Percentiles rank a stretch among this genome's conserved stretches.
Evolutionary conservation across 2,113 vertebrate species (phyloP).

Genomic region (Amia ocellicauda): DNA sequence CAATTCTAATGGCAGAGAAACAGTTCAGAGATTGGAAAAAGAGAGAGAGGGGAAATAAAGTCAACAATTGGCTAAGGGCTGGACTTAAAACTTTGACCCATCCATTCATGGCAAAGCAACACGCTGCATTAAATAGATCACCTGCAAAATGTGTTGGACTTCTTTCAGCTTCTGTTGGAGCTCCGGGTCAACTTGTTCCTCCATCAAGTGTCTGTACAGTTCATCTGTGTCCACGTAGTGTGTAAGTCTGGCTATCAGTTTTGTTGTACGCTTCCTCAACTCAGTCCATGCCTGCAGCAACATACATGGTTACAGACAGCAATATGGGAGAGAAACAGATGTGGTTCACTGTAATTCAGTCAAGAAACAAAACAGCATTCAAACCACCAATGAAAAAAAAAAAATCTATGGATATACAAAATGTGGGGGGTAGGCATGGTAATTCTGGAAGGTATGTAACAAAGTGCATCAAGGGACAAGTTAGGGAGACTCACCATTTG

Average conservation of each 20-base stretch:
- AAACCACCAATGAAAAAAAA: background rate
- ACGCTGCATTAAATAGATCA: too few species aligned
- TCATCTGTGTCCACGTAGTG: slow-evolving; percentile 63
- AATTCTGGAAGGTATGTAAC: too few species aligned
- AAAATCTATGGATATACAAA: too few species aligned
- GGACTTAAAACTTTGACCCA: too few species aligned
- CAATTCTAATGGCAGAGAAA: slow-evolving; percentile 70
- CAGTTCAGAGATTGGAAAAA: background rate
- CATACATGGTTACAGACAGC: background rate
- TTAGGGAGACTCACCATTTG: slow-evolving; percentile 64
- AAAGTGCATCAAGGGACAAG: too few species aligned
- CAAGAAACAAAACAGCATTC: background rate
- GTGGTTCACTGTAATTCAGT: background rate
- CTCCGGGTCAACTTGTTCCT: slow-evolving; percentile 75
- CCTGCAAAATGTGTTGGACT: slow-evolving; percentile 88
- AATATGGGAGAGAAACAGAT: background rate
- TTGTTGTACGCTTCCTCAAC: slow-evolving; percentile 75
- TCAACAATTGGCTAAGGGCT: too few species aligned
- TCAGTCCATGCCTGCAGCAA: slow-evolving; percentile 65
- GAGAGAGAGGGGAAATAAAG: too few species aligned
- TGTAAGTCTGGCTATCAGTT: slow-evolving; percentile 65
- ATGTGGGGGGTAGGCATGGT: background rate
- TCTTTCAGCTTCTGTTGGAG: slow-evolving; percentile 79
- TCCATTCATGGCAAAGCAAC: too few species aligned
- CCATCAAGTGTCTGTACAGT: slow-evolving; percentile 70